phyloP scores from a whole-genome alignment of 2,888 invertebrate species.

The Tipula unca region DNA sequence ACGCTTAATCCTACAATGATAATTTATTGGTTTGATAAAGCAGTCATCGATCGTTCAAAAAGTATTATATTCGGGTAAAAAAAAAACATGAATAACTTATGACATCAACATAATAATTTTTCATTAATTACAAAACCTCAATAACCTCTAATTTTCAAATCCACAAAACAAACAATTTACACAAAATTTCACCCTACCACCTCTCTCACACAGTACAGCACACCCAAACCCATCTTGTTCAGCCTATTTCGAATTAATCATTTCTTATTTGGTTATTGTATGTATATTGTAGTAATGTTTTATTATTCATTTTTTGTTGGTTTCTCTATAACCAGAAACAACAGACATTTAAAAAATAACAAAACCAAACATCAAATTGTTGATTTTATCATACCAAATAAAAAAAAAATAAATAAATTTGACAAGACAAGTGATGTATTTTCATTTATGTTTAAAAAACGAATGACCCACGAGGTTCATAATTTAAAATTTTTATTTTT shows the following conservation, averaged over 20 bases:
- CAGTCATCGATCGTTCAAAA: background rate
- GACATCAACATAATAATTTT: background rate
- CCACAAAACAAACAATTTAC: background rate
- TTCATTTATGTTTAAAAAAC: constrained; percentile 8
- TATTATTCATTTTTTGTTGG: background rate
- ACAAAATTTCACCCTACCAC: background rate
- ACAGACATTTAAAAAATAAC: background rate
- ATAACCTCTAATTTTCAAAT: background rate
- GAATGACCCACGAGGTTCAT: constrained; percentile 18
- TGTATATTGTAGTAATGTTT: background rate
- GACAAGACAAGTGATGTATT: constrained; percentile 20
- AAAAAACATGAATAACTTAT: background rate
- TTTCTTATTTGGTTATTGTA: background rate
- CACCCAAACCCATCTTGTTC: background rate
- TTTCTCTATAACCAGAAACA: background rate
- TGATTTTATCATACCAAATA: background rate
- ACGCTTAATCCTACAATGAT: background rate
- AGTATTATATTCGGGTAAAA: background rate
- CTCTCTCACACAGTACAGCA: background rate
- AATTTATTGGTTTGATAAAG: background rate
- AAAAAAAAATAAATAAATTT: background rate
- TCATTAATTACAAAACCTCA: background rate
- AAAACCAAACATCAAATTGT: background rate
- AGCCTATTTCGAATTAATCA: background rate
- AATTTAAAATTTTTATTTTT: background rate